Base-by-base conservation (phyloP, 2,113 vertebrate species). In the Prunella himalayana region DNA sequence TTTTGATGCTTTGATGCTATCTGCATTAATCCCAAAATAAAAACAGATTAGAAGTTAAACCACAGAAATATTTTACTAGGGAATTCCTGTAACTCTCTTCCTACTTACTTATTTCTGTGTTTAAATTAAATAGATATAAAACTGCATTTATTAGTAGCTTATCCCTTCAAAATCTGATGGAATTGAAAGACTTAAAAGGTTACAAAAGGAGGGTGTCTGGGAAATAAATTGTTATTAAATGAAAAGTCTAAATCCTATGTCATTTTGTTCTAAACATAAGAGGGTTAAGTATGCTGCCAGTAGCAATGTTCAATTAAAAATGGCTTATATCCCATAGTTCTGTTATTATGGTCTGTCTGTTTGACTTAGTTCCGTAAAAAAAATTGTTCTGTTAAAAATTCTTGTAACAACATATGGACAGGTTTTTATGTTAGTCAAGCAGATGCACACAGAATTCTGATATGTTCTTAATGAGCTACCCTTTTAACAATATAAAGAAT, bases 301-400 rank as follows among this genome's bases (percentile, higher is more conserved):
- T 78, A 87, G 77, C 15, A 64, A 53, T 49, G 33, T 85, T 87
- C 90, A 92, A 93, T 94, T 94, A 85, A 90, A 90, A 93, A 91
- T 60, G 70, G 39, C 42, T 94, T 95, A 65, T 85, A 56, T 85
- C 25, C 79, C 39, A 20, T 85, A 77, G 65, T 73, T 95, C 65
- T 94, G 41, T 66, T 82, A 60, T 66, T 94, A 72, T 86, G 65
- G 25, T 86, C 64, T 79, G 30, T 82, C 68, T 79, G 30, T 85
- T 68, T 84, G 72, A 92, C 47, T 96, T 86, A 89, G 94, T 88
- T 91, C 82, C 65, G 59, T 76, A 79, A 68, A 77, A 77, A 83
- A 94, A 96, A 94, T 91, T 86, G 44, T 84, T 84, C 37, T 56
- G 28, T 80, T 90, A 86, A 83, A 95, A 94, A 84, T 73, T 87